Evolutionary conservation across 1,140 invertebrate species (phyloP).

Genomic region (Solenopsis invicta): DNA sequence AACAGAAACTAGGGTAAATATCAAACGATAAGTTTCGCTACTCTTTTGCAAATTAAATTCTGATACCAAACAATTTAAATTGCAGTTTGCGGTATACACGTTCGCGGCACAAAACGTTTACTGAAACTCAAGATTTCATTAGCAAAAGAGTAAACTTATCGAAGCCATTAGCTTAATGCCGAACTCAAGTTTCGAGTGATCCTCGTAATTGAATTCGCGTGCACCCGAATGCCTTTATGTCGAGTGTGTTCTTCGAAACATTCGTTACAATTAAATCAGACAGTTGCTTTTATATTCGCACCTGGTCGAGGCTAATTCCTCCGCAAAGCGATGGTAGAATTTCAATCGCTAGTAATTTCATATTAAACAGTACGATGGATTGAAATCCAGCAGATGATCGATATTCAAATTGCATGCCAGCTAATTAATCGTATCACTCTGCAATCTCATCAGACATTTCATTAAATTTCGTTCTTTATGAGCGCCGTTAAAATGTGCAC

Average conservation of each 20-base stretch:
- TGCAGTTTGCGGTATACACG: neutral
- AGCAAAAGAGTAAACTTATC: slow-evolving; percentile 39
- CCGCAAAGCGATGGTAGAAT: neutral
- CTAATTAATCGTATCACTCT: slow-evolving; percentile 59
- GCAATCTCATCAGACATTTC: slow-evolving; percentile 35
- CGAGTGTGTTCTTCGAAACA: slow-evolving; percentile 18
- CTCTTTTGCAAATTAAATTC: neutral
- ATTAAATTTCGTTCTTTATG: slow-evolving; percentile 58
- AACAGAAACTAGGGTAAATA: neutral
- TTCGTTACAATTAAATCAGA: slow-evolving; percentile 45
- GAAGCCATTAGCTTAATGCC: slow-evolving; percentile 48
- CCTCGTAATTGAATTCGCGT: slow-evolving; percentile 47
- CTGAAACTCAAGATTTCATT: slow-evolving; percentile 37
- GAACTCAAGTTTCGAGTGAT: slow-evolving; percentile 32
- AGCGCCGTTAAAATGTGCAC: neutral
- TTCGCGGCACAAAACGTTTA: neutral
- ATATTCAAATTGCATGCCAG: slow-evolving; percentile 51
- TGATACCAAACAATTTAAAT: slow-evolving; percentile 39
- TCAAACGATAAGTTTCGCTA: neutral
- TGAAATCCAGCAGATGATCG: slow-evolving; percentile 27
- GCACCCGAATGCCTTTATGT: slow-evolving; percentile 28
- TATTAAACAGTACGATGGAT: slow-evolving; percentile 34
- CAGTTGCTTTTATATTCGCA: slow-evolving; percentile 37
- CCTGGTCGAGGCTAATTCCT: slow-evolving; percentile 12
- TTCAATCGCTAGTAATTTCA: slow-evolving; percentile 33